A percentile compares a stretch with the other conserved stretches of the same genome.
Evolutionary conservation across 23 tunicate genomes (phyloP).

Genomic region (Ciona savignyi): DNA sequence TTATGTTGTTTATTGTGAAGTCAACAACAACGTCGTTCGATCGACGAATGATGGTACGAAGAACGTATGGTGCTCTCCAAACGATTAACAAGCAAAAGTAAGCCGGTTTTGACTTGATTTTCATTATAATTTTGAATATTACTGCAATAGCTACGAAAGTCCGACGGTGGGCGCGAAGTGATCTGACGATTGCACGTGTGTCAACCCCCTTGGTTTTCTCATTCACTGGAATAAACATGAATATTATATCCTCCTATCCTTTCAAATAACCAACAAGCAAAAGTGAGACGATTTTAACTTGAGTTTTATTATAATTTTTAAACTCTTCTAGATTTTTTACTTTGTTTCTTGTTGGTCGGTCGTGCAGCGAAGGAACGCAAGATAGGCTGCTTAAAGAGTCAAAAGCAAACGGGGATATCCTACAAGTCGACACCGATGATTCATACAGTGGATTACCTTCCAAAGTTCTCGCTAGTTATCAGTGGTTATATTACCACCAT

Average conservation of each 20-base stretch:
- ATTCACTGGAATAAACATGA: no score
- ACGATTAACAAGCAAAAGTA: not conserved
- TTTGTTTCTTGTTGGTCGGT: not conserved
- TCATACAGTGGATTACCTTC: slow-evolving; percentile 2
- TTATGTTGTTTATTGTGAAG: not conserved
- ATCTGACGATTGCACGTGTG: no score
- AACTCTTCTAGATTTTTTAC: not conserved
- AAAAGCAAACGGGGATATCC: not conserved
- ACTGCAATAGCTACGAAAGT: no score
- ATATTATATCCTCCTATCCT: no score
- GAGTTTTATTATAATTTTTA: no score
- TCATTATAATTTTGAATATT: no score
- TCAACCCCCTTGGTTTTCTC: no score
- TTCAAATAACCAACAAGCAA: no score
- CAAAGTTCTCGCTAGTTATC: slow-evolving; percentile 61
- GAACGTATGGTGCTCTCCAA: not conserved
- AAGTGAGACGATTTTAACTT: not conserved
- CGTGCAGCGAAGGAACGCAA: not conserved
- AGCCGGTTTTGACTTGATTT: no score
- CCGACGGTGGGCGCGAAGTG: no score
- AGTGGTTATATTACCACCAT: slow-evolving; percentile 35
- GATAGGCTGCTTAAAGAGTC: not conserved
- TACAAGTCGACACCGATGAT: slow-evolving; percentile 1
- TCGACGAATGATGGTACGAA: not conserved
- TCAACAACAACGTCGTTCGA: not conserved